Evolutionary conservation across 2,113 vertebrate species (phyloP).

Genomic region (Nannobrachium achirus): DNA sequence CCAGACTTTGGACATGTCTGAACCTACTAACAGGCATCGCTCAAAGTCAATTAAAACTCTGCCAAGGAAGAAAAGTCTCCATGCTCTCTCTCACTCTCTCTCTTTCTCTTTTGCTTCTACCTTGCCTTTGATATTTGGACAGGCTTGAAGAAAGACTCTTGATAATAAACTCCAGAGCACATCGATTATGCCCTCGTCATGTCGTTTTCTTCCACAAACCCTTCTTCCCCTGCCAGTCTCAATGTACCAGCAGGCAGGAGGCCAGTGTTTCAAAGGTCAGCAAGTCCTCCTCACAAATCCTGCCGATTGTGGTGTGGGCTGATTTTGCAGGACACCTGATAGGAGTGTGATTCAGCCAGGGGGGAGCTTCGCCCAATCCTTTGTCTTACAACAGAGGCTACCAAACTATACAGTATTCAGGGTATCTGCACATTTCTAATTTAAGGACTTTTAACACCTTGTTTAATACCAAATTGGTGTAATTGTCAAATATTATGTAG

Average conservation of each 20-base stretch:
- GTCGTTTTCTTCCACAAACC: neutral
- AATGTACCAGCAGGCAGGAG: neutral
- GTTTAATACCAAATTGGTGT: too few species aligned
- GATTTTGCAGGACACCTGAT: slow-evolving; percentile 6
- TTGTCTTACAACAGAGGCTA: too few species aligned
- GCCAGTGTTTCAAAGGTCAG: neutral
- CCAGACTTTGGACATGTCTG: too few species aligned
- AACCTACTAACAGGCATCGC: neutral
- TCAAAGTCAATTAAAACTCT: too few species aligned
- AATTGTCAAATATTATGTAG: too few species aligned
- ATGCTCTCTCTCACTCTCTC: neutral
- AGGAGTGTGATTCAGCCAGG: too few species aligned
- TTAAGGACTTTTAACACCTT: too few species aligned
- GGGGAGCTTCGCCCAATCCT: too few species aligned
- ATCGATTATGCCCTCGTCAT: slow-evolving; percentile 36
- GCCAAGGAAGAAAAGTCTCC: too few species aligned
- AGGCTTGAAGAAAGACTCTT: slow-evolving; percentile 22
- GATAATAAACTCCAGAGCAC: slow-evolving; percentile 55
- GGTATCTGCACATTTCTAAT: too few species aligned
- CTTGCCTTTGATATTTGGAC: slow-evolving; percentile 43
- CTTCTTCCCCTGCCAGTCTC: slow-evolving; percentile 11
- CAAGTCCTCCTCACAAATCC: slow-evolving; percentile 3
- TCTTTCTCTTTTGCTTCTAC: neutral
- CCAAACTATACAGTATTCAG: too few species aligned
- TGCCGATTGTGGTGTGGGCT: slow-evolving; percentile 4